Evolutionary conservation across 2,888 invertebrate genomes (phyloP).

Genomic region (Euclidia mi): DNA sequence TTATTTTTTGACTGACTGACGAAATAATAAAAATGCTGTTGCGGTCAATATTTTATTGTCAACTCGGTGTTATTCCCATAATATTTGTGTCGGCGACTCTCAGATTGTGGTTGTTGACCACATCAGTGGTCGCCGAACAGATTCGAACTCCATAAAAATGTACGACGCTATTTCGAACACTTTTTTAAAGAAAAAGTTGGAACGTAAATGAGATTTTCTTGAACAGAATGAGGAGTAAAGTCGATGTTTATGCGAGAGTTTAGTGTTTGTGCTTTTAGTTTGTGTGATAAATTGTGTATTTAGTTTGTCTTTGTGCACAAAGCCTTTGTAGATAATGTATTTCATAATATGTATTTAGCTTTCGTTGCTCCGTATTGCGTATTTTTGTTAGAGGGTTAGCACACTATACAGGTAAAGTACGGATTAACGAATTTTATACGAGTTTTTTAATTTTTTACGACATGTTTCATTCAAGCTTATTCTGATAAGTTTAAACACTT

Average conservation of each 20-base stretch:
- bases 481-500: too few species aligned
- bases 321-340: too few species aligned
- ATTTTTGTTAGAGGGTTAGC: too few species aligned
- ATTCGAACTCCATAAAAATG: constrained; percentile 77
- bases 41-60: constrained; percentile 61
- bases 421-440: too few species aligned
- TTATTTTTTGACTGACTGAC: constrained; percentile 23
- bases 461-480: too few species aligned
- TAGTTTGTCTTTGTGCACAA: too few species aligned
- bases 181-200: constrained; percentile 29
- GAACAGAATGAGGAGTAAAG: constrained; percentile 18
- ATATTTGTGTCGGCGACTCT: constrained; percentile 67
- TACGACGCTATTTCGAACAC: constrained; percentile 26
- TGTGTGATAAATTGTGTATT: too few species aligned
- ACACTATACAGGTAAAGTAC: too few species aligned
- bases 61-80: constrained; percentile 61
- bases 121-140: constrained; percentile 67
- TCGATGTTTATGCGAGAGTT: constrained; percentile 3
- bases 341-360: too few species aligned
- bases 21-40: constrained; percentile 53
- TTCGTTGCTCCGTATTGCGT: too few species aligned
- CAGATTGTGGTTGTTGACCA: constrained; percentile 64
- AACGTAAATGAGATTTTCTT: constrained; percentile 52
- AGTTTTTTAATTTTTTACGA: too few species aligned
- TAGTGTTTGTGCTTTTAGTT: neutral